phyloP scores from a whole-genome alignment of 2,888 invertebrate genomes.

The Lochmaea capreae region DNA sequence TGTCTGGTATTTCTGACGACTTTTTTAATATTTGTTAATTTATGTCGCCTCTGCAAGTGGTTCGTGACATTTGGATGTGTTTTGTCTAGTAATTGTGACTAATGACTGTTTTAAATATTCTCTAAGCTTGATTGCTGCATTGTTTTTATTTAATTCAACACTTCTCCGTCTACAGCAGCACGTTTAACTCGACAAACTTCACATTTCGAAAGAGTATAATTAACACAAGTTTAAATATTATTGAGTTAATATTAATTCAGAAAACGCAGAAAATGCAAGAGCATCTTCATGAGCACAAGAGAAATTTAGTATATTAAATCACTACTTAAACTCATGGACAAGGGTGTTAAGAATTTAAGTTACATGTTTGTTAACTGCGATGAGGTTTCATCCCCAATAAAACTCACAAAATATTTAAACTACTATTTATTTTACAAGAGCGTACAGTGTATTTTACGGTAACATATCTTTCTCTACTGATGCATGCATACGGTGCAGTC shows the following conservation, averaged over 20 bases:
- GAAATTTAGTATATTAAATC: too few relatives aligned
- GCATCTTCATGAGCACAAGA: too few relatives aligned
- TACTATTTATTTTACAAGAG: too few relatives aligned
- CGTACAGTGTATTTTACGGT: too few relatives aligned
- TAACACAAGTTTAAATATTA: neutral
- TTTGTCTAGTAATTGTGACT: conserved; percentile 56
- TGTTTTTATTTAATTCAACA: conserved; percentile 48
- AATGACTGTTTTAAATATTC: conserved; percentile 55
- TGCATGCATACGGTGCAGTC: too few relatives aligned
- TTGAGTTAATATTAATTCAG: neutral
- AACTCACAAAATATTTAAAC: too few relatives aligned
- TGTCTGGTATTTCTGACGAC: neutral
- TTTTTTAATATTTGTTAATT: conserved; percentile 33
- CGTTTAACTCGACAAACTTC: neutral
- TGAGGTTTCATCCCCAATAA: too few relatives aligned
- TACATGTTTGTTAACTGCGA: too few relatives aligned
- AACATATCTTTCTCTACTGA: too few relatives aligned
- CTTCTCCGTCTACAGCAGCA: neutral
- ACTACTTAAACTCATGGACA: too few relatives aligned
- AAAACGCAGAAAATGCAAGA: too few relatives aligned
- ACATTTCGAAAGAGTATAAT: neutral
- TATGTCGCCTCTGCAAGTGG: conserved; percentile 42
- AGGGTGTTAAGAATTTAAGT: too few relatives aligned
- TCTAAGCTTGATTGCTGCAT: conserved; percentile 55
- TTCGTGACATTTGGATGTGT: conserved; percentile 52